Conservation (phyloP, 2,113 vertebrate species). For the Desmodus rotundus region DNA sequence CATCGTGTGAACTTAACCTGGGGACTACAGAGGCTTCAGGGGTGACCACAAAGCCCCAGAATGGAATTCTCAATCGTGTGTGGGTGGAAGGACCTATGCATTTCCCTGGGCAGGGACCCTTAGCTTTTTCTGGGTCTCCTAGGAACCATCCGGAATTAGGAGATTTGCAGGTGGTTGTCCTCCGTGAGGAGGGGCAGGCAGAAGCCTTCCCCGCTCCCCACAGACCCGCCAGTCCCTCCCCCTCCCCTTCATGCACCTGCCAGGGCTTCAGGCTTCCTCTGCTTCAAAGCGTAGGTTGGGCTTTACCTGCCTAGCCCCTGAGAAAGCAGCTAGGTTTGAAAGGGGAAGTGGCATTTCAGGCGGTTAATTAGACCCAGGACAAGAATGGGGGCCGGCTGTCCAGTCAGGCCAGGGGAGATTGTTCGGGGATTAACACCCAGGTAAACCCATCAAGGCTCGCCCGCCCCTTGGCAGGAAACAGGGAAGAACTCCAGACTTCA, state of each 20-base stretch:
- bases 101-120: not conserved
- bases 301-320: slow-evolving; percentile 70
- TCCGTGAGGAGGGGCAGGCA: not conserved
- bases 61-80: rapidly evolving
- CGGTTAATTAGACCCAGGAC: slow-evolving; percentile 86
- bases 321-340: slow-evolving; percentile 64
- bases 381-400: slow-evolving; percentile 78
- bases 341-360: slow-evolving; percentile 80
- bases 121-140: not conserved
- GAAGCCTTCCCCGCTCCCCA: not conserved
- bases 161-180: slow-evolving; percentile 40
- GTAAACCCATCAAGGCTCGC: slow-evolving; percentile 80
- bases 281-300: slow-evolving; percentile 67
- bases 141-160: not conserved
- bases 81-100: rapidly evolving
- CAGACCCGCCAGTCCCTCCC: not conserved
- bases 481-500: slow-evolving; percentile 43
- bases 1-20: not conserved
- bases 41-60: not conserved
- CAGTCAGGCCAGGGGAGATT: slow-evolving; percentile 76
- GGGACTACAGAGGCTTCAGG: not conserved
- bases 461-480: slow-evolving; percentile 68
- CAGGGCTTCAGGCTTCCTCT: slow-evolving; percentile 41
- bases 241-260: not conserved
- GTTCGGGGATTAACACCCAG: slow-evolving; percentile 85